phyloP scores from a whole-genome alignment of 2,797 vertebrate species.

The Acanthurus tractus region DNA sequence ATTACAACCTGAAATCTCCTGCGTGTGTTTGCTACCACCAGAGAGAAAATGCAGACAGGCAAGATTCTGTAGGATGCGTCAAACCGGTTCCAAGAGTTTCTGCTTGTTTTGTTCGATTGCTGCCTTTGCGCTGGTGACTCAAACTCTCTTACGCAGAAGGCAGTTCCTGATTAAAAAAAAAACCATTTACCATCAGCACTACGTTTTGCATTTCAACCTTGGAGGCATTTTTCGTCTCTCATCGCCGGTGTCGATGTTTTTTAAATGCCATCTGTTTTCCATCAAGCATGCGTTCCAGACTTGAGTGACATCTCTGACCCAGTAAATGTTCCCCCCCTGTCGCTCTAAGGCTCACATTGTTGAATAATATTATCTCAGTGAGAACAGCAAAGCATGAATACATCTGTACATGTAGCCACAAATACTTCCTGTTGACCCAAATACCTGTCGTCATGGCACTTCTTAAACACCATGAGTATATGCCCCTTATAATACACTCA shows the following conservation, averaged over 20 bases:
- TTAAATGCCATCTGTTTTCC: slow-evolving; percentile 13
- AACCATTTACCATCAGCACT: slow-evolving; percentile 5
- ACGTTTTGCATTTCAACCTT: background rate
- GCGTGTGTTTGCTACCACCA: slow-evolving; percentile 1
- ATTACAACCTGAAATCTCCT: slow-evolving; percentile 5
- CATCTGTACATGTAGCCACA: background rate
- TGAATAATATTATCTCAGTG: slow-evolving; percentile 31
- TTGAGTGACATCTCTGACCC: slow-evolving; percentile 7
- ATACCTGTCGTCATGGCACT: too few relatives aligned
- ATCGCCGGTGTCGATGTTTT: slow-evolving; percentile 18
- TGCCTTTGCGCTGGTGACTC: slow-evolving; percentile 11
- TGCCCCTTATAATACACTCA: background rate
- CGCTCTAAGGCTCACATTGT: background rate
- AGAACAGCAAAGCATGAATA: slow-evolving; percentile 12
- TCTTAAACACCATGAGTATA: background rate
- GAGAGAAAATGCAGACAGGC: slow-evolving; percentile 74
- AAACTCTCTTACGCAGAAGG: background rate
- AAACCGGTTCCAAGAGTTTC: slow-evolving; percentile 75
- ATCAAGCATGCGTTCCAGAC: slow-evolving; percentile 11
- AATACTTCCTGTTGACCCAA: slow-evolving; percentile 2
- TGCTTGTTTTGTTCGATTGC: slow-evolving; percentile 31
- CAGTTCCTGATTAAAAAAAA: slow-evolving; percentile 23
- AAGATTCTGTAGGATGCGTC: slow-evolving; percentile 66
- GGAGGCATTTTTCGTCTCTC: background rate
- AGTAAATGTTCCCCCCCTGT: background rate